Evolutionary conservation across 2,888 invertebrate genomes (phyloP), one percentile per base, ranked within the genome.

Genomic region (Andrena hattorfiana): DNA sequence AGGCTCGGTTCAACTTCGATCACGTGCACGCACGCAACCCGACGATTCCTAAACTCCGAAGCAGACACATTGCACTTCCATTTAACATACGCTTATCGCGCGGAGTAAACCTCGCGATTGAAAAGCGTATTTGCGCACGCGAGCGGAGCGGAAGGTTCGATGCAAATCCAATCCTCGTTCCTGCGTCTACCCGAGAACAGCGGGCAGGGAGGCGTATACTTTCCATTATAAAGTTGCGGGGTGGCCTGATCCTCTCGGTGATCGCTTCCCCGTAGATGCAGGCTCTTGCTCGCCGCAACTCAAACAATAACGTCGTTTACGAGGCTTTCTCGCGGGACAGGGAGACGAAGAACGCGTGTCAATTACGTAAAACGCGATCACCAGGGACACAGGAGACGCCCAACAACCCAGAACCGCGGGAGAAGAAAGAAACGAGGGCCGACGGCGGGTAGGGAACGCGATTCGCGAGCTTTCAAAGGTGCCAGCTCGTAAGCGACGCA

Each of bases 191-290:
- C 20, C 6, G 20, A 10, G 28, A 23, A 63, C 26, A 26, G 35
- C 8, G 13, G 10, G 26, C 0, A 5, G 32, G 28, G 23, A 49
- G 30, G 20, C 48, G 64, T 66, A 32, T 32, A 49, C 64, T 70
- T 71, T 77, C 77, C 70, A 64, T 71, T 77, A 77, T 26, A 64
- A 71, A 71, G 56, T 71, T 71, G 30, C 26, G n/a, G 32, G 35
- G 60, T 6, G 35, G 64, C 32, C 28, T 51, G 76, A 69, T 69
- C 63, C 68, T 63, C 54, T 16, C 23, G 35, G 13, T 23, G 35
- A 42, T 42, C 59, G 32, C 5, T 35, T 49, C 49, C n/a, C 30
- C 51, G 28, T 42, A 20, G 28, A n/a, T 75, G 49, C 60, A 42
- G n/a, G 51, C 66, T 42, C 23, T 42, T 26, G 16, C 32, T 8